Evolutionary conservation across 2,797 vertebrate species (phyloP).

Genomic region (Sebastolobus altivelis): DNA sequence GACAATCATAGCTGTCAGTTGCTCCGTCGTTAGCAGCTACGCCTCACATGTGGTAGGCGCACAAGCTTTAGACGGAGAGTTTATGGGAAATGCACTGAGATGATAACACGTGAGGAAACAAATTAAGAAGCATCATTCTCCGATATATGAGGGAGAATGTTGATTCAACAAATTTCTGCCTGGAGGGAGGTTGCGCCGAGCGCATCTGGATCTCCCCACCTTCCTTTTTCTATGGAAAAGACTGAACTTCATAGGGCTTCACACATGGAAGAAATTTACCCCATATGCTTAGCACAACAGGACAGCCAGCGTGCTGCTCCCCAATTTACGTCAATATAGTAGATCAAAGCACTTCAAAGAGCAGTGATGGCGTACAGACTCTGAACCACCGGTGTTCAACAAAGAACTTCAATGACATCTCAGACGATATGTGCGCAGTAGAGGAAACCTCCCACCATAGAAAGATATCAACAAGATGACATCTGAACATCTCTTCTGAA

Average conservation of each 20-base stretch:
- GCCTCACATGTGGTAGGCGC: conserved; percentile 45
- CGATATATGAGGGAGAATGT: conserved; percentile 23
- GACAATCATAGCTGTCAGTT: conserved; percentile 44
- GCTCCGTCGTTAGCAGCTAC: conserved; percentile 27
- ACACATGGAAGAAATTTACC: conserved; percentile 83
- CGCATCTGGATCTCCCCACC: conserved; percentile 73
- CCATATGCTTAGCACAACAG: conserved; percentile 81
- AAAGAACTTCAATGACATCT: conserved; percentile 60
- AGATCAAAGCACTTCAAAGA: conserved; percentile 82
- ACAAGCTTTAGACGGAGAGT: conserved; percentile 12
- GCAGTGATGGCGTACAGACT: conserved; percentile 63
- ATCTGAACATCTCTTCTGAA: conserved; percentile 4
- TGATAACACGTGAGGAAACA: conserved; percentile 35
- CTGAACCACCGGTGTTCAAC: conserved; percentile 60
- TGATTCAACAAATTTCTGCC: conserved; percentile 63
- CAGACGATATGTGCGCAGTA: conserved; percentile 19
- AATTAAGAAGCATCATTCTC: conserved; percentile 27
- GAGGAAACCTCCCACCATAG: conserved; percentile 32
- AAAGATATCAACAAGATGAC: conserved; percentile 40
- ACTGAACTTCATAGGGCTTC: conserved; percentile 77
- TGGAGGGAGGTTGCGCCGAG: conserved; percentile 41
- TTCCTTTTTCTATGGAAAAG: conserved; percentile 72
- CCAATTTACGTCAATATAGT: conserved; percentile 80
- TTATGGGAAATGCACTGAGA: conserved; percentile 44
- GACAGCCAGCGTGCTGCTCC: conserved; percentile 77